Evolutionary conservation across 2,888 invertebrate species (phyloP).

Genomic region (Zaprionus lineosus): DNA sequence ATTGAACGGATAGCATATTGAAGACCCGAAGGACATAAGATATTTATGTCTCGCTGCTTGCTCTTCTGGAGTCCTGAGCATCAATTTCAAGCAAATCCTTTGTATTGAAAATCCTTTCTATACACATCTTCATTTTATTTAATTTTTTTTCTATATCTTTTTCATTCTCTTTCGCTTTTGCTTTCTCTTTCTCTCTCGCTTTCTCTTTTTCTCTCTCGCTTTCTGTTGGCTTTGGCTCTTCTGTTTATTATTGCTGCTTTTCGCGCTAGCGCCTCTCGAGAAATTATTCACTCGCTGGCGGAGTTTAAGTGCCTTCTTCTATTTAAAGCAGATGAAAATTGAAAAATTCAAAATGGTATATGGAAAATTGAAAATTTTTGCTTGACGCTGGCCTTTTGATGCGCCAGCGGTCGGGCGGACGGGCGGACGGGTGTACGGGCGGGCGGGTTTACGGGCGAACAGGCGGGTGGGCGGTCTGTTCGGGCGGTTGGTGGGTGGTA

Average conservation of each 20-base stretch:
- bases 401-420: neutral
- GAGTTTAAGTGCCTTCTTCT: too few species aligned
- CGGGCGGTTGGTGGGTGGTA: too few species aligned
- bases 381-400: slow-evolving; percentile 2
- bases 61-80: too few species aligned
- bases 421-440: too few species aligned
- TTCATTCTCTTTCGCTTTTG: neutral
- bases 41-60: slow-evolving; percentile 10
- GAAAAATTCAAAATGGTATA: too few species aligned
- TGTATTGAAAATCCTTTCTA: neutral
- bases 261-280: too few species aligned
- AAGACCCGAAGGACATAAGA: slow-evolving; percentile 12
- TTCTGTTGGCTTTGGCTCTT: slow-evolving; percentile 7
- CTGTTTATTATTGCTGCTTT: neutral
- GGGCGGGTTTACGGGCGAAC: too few species aligned
- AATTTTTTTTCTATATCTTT: neutral
- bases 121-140: neutral
- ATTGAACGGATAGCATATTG: slow-evolving; percentile 3
- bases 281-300: too few species aligned
- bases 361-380: slow-evolving; percentile 7
- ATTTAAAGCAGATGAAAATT: slow-evolving; percentile 14
- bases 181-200: neutral
- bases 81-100: too few species aligned
- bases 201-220: neutral
- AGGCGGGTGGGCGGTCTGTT: too few species aligned